These are phyloP conservation scores for Crypturellus undulatus DNA, from an alignment of 2,113 vertebrate genomes.

Conservation along the genomic window DNA sequence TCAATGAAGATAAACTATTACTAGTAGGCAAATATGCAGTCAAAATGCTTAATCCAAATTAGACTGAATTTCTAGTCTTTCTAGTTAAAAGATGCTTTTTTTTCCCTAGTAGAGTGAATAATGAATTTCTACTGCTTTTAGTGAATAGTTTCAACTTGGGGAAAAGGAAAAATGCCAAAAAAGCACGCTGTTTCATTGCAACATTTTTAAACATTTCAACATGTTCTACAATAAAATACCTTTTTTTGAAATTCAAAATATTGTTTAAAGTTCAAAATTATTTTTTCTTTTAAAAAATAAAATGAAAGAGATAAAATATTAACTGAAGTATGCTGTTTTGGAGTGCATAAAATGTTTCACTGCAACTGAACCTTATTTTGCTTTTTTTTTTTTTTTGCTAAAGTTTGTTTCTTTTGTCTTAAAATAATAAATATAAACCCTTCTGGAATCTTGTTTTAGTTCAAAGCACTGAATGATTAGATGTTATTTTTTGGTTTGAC, in stretches of 20 bases:
- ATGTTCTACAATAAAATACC: background rate
- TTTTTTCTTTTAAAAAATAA: background rate
- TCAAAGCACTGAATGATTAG: background rate
- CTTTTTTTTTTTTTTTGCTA: background rate
- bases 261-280: background rate
- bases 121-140: background rate
- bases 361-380: background rate
- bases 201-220: background rate
- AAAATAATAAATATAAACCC: background rate
- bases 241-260: background rate
- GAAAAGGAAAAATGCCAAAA: background rate
- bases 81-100: slow-evolving; percentile 14
- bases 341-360: background rate
- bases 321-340: background rate
- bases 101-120: background rate
- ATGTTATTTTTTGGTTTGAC: background rate
- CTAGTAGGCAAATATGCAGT: background rate
- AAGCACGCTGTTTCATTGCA: background rate
- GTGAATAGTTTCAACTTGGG: background rate
- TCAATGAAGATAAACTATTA: slow-evolving; percentile 1
- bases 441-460: background rate
- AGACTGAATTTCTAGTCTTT: background rate
- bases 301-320: background rate
- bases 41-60: background rate
- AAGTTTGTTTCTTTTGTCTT: background rate